phyloP scores from a whole-genome alignment of 2,113 vertebrate genomes.

The Catharus bicknelli region DNA sequence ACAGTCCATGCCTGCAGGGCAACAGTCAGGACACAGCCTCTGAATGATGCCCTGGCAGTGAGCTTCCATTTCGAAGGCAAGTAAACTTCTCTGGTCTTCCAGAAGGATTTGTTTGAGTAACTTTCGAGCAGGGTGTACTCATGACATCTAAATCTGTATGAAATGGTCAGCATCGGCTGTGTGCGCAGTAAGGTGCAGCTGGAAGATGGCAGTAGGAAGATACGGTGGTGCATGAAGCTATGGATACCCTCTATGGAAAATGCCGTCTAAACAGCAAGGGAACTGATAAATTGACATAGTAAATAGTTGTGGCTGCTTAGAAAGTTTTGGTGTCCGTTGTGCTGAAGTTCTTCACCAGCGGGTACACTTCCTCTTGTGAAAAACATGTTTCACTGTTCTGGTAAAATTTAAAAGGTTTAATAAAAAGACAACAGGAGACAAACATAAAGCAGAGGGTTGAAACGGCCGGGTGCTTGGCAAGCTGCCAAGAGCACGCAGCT shows the following conservation, averaged over 20 bases:
- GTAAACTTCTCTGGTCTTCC: neutral
- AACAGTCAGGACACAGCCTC: neutral
- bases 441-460: no score
- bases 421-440: no score
- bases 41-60: neutral
- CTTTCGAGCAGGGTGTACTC: neutral
- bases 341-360: neutral
- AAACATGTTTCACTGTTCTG: no score
- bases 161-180: accelerated
- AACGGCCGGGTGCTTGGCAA: no score
- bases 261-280: neutral
- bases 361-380: neutral
- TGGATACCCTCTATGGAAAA: neutral
- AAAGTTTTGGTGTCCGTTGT: neutral
- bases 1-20: neutral
- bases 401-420: no score
- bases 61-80: neutral
- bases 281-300: neutral
- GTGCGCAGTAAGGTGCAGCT: no score
- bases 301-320: neutral
- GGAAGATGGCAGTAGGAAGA: neutral
- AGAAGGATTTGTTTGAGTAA: neutral
- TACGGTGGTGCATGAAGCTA: neutral
- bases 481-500: no score
- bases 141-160: neutral